These are phyloP conservation scores for Tamias sibiricus DNA, from an alignment of 2,113 vertebrate genomes.

Conservation along the genomic window DNA sequence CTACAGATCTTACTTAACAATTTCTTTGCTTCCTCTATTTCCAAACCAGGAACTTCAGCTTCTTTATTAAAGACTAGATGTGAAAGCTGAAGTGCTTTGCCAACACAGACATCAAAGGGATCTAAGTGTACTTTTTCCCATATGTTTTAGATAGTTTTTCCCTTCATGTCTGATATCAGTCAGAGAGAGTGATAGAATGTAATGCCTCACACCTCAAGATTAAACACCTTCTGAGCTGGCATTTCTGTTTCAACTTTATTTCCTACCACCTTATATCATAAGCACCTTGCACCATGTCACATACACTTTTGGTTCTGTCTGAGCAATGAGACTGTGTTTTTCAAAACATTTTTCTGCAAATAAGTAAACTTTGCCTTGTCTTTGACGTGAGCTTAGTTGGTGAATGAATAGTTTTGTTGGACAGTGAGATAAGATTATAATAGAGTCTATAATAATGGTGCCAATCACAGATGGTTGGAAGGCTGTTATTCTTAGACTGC, in stretches of 20 bases:
- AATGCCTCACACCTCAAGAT: conserved; percentile 76
- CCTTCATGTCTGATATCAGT: conserved; percentile 58
- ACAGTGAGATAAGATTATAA: conserved; percentile 72
- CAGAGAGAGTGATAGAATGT: conserved; percentile 54
- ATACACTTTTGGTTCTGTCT: conserved; percentile 40
- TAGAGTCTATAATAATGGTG: conserved; percentile 70
- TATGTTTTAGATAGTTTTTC: conserved; percentile 49
- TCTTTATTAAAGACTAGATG: conserved; percentile 40
- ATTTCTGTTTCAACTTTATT: conserved; percentile 69
- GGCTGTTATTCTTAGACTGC: conserved; percentile 61
- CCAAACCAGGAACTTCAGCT: conserved; percentile 36
- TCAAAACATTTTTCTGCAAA: conserved; percentile 64
- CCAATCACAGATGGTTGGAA: conserved; percentile 63
- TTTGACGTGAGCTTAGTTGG: conserved; percentile 59
- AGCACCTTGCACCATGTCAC: conserved; percentile 49
- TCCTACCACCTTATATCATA: conserved; percentile 51
- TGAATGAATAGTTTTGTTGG: conserved; percentile 69
- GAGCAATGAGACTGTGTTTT: conserved; percentile 58
- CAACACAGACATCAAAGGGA: conserved; percentile 64
- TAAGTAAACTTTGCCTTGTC: conserved; percentile 65
- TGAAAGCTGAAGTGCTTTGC: conserved; percentile 64
- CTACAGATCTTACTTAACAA: not conserved
- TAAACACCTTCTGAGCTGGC: conserved; percentile 77
- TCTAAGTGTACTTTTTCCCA: not conserved
- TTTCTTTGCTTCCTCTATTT: conserved; percentile 42